A percentile compares a stretch with the other conserved stretches of the same genome.
These are phyloP conservation scores for Cyprinus carpio DNA, from an alignment of 2,113 vertebrate species.

Conservation along the genomic window DNA sequence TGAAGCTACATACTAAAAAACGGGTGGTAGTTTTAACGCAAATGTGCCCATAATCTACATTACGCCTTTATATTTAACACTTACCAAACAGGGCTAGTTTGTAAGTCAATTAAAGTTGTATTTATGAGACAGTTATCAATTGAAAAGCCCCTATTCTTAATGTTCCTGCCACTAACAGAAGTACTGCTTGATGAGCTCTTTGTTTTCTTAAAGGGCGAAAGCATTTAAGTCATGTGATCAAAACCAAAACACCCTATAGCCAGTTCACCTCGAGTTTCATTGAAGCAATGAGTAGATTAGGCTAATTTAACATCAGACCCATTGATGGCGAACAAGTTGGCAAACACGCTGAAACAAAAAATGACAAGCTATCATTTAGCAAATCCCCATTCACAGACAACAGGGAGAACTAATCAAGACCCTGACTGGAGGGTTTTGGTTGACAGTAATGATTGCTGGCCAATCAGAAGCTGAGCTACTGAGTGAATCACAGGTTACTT, in stretches of 20 bases:
- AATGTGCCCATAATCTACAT: background rate
- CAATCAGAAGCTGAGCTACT: background rate
- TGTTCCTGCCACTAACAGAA: background rate
- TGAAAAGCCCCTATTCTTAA: background rate
- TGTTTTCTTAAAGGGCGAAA: conserved; percentile 16
- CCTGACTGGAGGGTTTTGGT: background rate
- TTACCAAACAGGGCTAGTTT: conserved; percentile 1
- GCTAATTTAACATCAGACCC: conserved; percentile 9
- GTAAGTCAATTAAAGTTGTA: background rate
- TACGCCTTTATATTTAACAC: background rate
- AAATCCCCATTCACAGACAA: conserved; percentile 34
- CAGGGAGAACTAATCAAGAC: conserved; percentile 23
- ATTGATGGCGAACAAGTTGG: background rate
- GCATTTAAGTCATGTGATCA: conserved; percentile 20
- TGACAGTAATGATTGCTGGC: background rate
- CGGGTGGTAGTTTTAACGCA: background rate
- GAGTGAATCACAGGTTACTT: conserved; percentile 35
- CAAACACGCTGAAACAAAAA: conserved; percentile 7
- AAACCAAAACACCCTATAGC: conserved; percentile 25
- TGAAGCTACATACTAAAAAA: background rate
- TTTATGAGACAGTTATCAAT: background rate
- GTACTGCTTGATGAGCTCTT: background rate
- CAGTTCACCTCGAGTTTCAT: conserved; percentile 2
- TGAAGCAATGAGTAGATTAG: conserved; percentile 37
- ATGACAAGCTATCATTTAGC: conserved; percentile 23